These are phyloP conservation scores for Anhinga rufa DNA, from an alignment of 2,113 vertebrate species.

Conservation along the genomic window DNA sequence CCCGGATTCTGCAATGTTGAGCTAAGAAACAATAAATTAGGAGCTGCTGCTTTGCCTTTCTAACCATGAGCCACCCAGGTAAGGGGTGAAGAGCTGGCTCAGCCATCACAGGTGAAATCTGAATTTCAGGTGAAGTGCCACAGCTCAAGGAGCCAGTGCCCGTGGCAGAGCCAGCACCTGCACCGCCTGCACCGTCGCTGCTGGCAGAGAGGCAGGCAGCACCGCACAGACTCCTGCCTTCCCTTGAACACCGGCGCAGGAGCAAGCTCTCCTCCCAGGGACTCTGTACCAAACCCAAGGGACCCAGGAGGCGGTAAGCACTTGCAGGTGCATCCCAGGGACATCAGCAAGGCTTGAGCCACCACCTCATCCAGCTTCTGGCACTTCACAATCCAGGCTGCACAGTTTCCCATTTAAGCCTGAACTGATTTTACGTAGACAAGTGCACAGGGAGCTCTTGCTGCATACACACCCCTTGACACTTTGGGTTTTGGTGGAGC, in stretches of 20 bases:
- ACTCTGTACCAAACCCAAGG: not conserved
- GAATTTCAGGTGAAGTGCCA: fast-evolving
- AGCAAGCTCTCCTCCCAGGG: not conserved
- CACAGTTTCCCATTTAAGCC: not conserved
- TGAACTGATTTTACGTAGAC: not conserved
- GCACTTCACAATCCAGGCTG: not conserved
- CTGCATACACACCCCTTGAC: fast-evolving
- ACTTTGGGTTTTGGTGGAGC: not conserved
- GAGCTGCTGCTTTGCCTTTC: not conserved
- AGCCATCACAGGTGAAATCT: fast-evolving
- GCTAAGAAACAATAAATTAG: not conserved
- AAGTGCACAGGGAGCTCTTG: not conserved
- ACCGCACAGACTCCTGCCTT: not conserved
- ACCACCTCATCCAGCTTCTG: not conserved
- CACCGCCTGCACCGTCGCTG: not conserved
- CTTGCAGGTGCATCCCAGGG: not conserved
- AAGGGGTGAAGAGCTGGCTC: not conserved
- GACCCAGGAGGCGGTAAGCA: not conserved
- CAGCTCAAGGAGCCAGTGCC: not conserved
- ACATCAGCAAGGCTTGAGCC: not conserved
- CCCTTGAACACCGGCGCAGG: not conserved
- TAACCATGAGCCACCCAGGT: fast-evolving
- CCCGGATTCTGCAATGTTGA: not conserved
- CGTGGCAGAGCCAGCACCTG: not conserved
- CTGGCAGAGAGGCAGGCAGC: not conserved